Evolutionary conservation across 2,113 vertebrate species (phyloP).

Genomic region (Odontesthes bonariensis): DNA sequence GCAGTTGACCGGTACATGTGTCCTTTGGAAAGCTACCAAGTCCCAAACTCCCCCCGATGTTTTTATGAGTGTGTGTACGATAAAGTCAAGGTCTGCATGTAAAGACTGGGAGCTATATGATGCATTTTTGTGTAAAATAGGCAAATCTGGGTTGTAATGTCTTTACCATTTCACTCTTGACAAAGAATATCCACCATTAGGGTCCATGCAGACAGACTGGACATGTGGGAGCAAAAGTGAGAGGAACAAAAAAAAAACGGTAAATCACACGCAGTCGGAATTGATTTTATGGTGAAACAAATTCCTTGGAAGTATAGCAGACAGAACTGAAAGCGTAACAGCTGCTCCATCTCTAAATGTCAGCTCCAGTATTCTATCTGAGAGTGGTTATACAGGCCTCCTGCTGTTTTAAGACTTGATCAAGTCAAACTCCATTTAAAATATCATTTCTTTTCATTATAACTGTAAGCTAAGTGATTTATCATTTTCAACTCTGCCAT

Average conservation of each 20-base stretch:
- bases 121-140: no score
- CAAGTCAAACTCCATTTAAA: constrained; percentile 19
- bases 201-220: not conserved
- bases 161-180: no score
- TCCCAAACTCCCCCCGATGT: no score
- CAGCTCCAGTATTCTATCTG: constrained; percentile 25
- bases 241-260: constrained; percentile 9
- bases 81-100: no score
- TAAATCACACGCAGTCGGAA: not conserved
- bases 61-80: no score
- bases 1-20: no score
- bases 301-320: not conserved
- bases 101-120: no score
- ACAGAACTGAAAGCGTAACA: constrained; percentile 3
- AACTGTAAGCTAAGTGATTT: not conserved
- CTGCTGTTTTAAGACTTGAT: constrained; percentile 12
- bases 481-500: not conserved
- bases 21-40: no score
- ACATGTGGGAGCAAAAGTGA: not conserved
- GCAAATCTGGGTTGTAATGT: no score
- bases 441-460: constrained; percentile 13
- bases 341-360: constrained; percentile 13
- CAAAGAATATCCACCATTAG: no score
- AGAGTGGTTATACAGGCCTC: not conserved
- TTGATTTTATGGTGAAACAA: constrained; percentile 1